Percentiles rank a stretch among this genome's conserved stretches.
phyloP scores from a whole-genome alignment of 92 coral and sea anemone species.

The Zoanthus gigantus region DNA sequence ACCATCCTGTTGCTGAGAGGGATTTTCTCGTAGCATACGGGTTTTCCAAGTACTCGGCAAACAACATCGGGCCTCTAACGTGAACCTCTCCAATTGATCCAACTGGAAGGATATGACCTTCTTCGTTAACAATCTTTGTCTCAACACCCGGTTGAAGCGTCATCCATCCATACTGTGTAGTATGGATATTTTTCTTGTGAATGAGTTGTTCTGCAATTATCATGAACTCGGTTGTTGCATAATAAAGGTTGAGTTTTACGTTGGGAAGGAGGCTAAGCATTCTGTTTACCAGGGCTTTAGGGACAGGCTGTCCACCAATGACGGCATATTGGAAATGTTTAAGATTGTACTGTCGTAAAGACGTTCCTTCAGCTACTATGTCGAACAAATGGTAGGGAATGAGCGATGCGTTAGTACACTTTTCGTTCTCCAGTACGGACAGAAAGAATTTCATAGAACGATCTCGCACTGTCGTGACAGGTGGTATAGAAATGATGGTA shows the following conservation, averaged over 20 bases:
- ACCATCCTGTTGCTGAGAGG: constrained; percentile 58
- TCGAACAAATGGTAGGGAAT: constrained; percentile 51
- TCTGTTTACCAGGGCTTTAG: constrained; percentile 20
- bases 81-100: constrained; percentile 51
- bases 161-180: constrained; percentile 48
- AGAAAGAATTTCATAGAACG: constrained; percentile 40
- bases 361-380: constrained; percentile 23
- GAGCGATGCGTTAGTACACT: constrained; percentile 60
- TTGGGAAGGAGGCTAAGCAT: constrained; percentile 46
- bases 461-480: constrained; percentile 52
- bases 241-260: constrained; percentile 6
- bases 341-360: background rate
- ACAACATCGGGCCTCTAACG: constrained; percentile 35
- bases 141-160: constrained; percentile 56
- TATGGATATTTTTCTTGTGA: constrained; percentile 36
- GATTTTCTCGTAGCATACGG: constrained; percentile 43
- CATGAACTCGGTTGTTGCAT: constrained; percentile 57
- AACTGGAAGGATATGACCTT: constrained; percentile 45
- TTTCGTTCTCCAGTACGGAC: constrained; percentile 51
- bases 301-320: constrained; percentile 51
- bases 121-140: constrained; percentile 49
- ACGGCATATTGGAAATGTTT: constrained; percentile 21
- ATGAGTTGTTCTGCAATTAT: constrained; percentile 37
- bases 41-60: constrained; percentile 48
- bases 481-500: constrained; percentile 58